These are phyloP conservation scores for Trisateles emortualis DNA, from an alignment of 2,888 invertebrate genomes.

Conservation along the genomic window DNA sequence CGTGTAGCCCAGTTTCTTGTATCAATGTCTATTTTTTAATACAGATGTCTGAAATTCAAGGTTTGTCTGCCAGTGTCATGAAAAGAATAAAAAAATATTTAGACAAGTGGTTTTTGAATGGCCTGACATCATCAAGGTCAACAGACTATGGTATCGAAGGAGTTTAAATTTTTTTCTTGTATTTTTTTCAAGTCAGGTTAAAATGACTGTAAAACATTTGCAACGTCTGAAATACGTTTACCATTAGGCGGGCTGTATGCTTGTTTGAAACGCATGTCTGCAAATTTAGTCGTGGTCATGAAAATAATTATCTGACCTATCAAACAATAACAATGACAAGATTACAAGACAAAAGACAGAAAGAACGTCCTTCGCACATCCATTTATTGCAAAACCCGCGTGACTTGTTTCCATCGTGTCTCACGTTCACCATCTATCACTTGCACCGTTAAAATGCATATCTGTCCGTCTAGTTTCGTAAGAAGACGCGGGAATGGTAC, in stretches of 20 bases:
- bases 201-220: neutral
- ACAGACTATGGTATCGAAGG: neutral
- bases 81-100: conserved; percentile 25
- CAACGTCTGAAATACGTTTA: neutral
- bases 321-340: conserved; percentile 7
- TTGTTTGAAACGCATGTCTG: neutral
- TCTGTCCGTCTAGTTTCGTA: conserved; percentile 46
- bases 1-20: conserved; percentile 25
- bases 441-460: conserved; percentile 35
- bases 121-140: conserved; percentile 17
- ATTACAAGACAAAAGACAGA: conserved; percentile 3
- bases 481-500: conserved; percentile 50
- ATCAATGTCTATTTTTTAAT: conserved; percentile 17
- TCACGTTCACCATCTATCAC: conserved; percentile 37
- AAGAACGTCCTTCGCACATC: conserved; percentile 14
- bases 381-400: conserved; percentile 26
- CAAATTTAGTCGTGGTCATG: neutral
- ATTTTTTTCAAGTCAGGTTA: too few species aligned
- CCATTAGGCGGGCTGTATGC: too few species aligned
- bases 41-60: neutral
- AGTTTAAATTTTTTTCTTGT: neutral
- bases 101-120: conserved; percentile 25
- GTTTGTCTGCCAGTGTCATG: conserved; percentile 4
- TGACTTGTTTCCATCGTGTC: conserved; percentile 33
- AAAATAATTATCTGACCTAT: neutral